Conservation (phyloP, 2,888 invertebrate genomes). For the Geotrupes spiniger region DNA sequence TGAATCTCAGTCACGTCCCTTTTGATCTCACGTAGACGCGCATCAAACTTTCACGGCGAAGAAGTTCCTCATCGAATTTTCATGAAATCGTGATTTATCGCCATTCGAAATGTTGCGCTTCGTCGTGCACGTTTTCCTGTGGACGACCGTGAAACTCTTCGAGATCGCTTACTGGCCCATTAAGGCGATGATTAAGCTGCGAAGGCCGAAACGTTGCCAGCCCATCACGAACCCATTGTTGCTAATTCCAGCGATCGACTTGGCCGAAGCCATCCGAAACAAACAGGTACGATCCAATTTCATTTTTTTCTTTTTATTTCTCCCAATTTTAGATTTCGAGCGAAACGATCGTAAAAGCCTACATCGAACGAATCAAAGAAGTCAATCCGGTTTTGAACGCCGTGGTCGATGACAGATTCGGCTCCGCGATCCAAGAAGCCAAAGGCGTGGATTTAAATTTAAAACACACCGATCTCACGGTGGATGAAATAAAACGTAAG, state of each 20-base stretch:
- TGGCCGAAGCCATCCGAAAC: conserved; percentile 69
- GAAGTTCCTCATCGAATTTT: too few relatives aligned
- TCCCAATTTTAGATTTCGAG: conserved; percentile 44
- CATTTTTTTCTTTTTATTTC: background rate
- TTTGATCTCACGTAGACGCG: too few relatives aligned
- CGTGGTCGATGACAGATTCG: conserved; percentile 75
- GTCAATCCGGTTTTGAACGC: conserved; percentile 79
- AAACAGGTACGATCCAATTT: conserved; percentile 55
- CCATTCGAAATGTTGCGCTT: too few relatives aligned
- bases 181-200: too few relatives aligned
- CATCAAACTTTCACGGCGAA: too few relatives aligned
- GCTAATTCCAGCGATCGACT: conserved; percentile 65
- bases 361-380: conserved; percentile 71
- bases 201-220: too few relatives aligned
- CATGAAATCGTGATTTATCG: too few relatives aligned
- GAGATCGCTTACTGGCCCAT: too few relatives aligned
- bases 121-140: too few relatives aligned
- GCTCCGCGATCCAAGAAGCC: conserved; percentile 73
- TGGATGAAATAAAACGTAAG: conserved; percentile 62
- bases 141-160: too few relatives aligned
- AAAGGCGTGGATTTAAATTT: conserved; percentile 68
- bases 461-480: conserved; percentile 36
- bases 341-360: conserved; percentile 59
- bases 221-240: conserved; percentile 48
- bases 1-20: too few relatives aligned